Percentiles rank a stretch among this genome's conserved stretches.
Evolutionary conservation across 2,797 vertebrate genomes (phyloP).

Genomic region (Chaetophractus vellerosus): DNA sequence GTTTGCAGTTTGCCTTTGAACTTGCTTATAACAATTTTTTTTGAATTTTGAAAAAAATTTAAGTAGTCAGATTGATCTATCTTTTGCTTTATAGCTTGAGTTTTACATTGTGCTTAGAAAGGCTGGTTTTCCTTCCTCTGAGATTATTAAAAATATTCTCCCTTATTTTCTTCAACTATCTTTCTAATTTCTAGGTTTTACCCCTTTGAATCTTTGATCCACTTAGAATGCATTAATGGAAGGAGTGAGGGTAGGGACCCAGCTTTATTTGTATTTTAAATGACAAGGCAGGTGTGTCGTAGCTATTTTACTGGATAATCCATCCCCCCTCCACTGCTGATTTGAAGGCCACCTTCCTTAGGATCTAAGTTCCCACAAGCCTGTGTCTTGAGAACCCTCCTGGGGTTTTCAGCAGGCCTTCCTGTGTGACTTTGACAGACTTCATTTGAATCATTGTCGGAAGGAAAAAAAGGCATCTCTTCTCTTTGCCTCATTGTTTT

Average conservation of each 20-base stretch:
- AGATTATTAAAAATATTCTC: not conserved
- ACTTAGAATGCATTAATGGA: constrained; percentile 13
- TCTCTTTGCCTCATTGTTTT: not conserved
- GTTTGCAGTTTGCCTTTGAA: constrained; percentile 54
- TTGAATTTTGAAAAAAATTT: not conserved
- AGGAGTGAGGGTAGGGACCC: not conserved
- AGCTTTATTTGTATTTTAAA: constrained; percentile 39
- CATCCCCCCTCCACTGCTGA: not conserved
- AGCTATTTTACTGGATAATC: constrained; percentile 8
- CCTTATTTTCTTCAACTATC: constrained; percentile 20
- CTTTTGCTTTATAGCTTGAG: constrained; percentile 41
- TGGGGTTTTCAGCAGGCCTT: not conserved
- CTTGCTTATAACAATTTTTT: constrained; percentile 13
- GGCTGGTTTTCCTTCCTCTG: constrained; percentile 29
- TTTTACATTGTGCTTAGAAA: constrained; percentile 38
- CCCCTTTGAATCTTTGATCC: not conserved
- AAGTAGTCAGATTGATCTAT: not conserved
- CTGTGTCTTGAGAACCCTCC: not conserved
- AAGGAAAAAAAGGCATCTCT: not conserved
- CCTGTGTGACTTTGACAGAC: not conserved
- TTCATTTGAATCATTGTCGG: constrained; percentile 13
- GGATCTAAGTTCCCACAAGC: not conserved
- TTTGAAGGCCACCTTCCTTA: constrained; percentile 13
- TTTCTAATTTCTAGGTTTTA: constrained; percentile 54
- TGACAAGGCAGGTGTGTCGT: not conserved